phyloP scores from a whole-genome alignment of 1,140 invertebrate species.

The Monochamus saltuarius region DNA sequence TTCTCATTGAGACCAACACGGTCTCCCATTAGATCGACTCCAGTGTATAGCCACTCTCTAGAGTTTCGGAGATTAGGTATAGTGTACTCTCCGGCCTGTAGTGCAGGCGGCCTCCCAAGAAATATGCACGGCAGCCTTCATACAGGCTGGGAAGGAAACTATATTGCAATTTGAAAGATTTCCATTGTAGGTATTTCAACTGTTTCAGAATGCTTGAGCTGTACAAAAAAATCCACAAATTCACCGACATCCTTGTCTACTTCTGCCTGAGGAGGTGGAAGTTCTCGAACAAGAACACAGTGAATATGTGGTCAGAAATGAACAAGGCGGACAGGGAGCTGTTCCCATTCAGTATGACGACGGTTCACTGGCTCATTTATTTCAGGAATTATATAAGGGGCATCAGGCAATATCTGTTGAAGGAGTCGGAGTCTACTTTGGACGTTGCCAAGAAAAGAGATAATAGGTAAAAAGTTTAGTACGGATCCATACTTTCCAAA shows the following conservation, averaged over 20 bases:
- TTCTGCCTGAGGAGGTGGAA: constrained; percentile 72
- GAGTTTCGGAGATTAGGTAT: too few species aligned
- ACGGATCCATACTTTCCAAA: too few species aligned
- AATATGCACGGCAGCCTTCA: too few species aligned
- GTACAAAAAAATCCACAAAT: constrained; percentile 74
- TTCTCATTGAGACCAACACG: too few species aligned
- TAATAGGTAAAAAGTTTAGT: constrained; percentile 22
- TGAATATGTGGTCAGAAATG: constrained; percentile 60
- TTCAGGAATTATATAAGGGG: constrained; percentile 61
- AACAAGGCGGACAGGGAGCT: constrained; percentile 58
- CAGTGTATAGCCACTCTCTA: too few species aligned
- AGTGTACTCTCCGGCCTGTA: too few species aligned
- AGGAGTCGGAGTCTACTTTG: constrained; percentile 61
- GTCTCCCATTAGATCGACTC: too few species aligned
- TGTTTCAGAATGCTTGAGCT: constrained; percentile 63
- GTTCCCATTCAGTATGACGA: constrained; percentile 70
- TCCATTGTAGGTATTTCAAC: background rate
- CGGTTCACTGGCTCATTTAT: constrained; percentile 62
- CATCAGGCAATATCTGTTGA: constrained; percentile 61
- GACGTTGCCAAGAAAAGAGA: constrained; percentile 49
- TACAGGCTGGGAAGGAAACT: too few species aligned
- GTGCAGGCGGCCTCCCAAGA: too few species aligned
- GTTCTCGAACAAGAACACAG: constrained; percentile 67
- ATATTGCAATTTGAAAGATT: background rate
- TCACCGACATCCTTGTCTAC: constrained; percentile 67